Percentiles rank a stretch among this genome's conserved stretches.
Evolutionary conservation across 2,113 vertebrate species (phyloP).

Genomic region (Toxotes chatareus): DNA sequence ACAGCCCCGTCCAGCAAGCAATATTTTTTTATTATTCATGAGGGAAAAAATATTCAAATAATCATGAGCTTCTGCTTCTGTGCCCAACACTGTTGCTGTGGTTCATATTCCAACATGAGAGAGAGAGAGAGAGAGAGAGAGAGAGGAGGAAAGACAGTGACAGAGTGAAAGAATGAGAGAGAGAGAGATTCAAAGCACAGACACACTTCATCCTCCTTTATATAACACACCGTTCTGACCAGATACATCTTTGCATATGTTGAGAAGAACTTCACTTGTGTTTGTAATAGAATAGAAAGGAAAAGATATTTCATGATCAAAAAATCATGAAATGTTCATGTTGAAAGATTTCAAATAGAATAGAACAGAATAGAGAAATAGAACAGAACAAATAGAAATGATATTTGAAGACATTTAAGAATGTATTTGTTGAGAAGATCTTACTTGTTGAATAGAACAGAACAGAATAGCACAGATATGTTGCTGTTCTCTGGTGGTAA

Average conservation of each 20-base stretch:
- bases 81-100: conserved; percentile 67
- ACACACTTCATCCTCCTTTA: background rate
- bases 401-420: background rate
- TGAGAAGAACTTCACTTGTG: background rate
- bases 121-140: conserved; percentile 9
- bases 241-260: background rate
- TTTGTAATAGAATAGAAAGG: background rate
- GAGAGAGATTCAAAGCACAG: conserved; percentile 1
- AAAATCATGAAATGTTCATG: no score
- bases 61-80: conserved; percentile 72
- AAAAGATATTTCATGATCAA: no score
- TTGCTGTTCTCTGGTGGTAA: background rate
- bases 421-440: background rate
- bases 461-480: background rate
- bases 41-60: conserved; percentile 81
- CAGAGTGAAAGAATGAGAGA: conserved; percentile 1
- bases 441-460: background rate
- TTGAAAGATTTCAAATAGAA: background rate
- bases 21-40: conserved; percentile 78
- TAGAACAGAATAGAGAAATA: background rate
- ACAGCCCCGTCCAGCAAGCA: conserved; percentile 52
- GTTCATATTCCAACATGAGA: conserved; percentile 37
- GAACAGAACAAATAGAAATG: background rate
- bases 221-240: background rate
- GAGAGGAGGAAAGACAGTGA: background rate